Evolutionary conservation across 2,888 invertebrate genomes (phyloP).

Genomic region (Drosophila stalkeri): DNA sequence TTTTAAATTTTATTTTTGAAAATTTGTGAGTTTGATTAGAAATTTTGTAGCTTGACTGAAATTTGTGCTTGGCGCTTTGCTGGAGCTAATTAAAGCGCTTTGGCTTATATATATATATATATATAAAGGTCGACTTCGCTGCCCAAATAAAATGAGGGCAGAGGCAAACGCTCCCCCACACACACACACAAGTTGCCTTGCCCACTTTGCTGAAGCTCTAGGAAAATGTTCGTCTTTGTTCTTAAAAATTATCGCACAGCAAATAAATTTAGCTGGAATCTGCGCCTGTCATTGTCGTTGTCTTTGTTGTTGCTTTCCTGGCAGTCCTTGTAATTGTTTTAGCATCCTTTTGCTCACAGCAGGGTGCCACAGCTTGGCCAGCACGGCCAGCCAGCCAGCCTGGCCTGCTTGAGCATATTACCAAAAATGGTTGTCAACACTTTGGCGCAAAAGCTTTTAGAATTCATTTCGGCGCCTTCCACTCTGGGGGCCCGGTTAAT

Average conservation of each 20-base stretch:
- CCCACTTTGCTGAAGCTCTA: conserved; percentile 34
- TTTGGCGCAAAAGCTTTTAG: conserved; percentile 72
- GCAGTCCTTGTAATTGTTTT: conserved; percentile 64
- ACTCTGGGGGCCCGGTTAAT: conserved; percentile 46
- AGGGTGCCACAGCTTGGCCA: conserved; percentile 28
- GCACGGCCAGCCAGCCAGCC: background rate
- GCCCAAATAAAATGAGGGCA: conserved; percentile 10
- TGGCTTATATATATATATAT: too few relatives aligned
- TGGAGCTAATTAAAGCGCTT: conserved; percentile 56
- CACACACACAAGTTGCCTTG: background rate
- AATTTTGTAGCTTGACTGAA: conserved; percentile 11
- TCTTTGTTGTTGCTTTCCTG: conserved; percentile 34
- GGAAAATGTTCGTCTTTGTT: conserved; percentile 63
- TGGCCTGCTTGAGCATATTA: conserved; percentile 60
- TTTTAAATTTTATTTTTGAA: background rate
- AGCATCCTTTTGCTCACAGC: conserved; percentile 59
- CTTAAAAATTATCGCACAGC: conserved; percentile 73
- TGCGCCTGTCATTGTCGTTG: conserved; percentile 68
- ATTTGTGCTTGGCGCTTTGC: conserved; percentile 8
- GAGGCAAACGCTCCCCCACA: background rate
- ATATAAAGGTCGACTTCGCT: conserved; percentile 32
- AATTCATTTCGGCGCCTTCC: conserved; percentile 54
- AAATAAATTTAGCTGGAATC: conserved; percentile 71
- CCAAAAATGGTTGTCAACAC: conserved; percentile 73
- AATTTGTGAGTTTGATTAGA: conserved; percentile 9